These are phyloP conservation scores for Hymenopus coronatus DNA, from an alignment of 2,888 invertebrate genomes.

Conservation along the genomic window DNA sequence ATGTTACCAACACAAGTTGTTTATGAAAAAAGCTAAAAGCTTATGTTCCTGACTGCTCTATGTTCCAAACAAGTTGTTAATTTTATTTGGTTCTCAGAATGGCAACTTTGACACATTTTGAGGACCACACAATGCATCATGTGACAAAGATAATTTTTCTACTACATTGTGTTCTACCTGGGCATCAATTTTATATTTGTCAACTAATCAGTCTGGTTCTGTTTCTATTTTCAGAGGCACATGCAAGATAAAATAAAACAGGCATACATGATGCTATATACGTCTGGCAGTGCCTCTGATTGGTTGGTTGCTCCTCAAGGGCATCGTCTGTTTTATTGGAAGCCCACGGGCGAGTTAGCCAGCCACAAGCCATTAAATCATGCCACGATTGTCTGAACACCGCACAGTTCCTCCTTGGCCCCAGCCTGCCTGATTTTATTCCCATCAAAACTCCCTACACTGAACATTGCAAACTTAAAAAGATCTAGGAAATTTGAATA, in stretches of 20 bases:
- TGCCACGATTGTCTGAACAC: slow-evolving; percentile 31
- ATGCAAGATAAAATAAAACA: slow-evolving; percentile 31
- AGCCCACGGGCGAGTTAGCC: slow-evolving; percentile 29
- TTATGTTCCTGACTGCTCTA: not conserved
- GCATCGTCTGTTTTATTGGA: slow-evolving; percentile 27
- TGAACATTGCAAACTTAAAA: not conserved
- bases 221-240: slow-evolving; percentile 34
- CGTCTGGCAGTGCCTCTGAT: slow-evolving; percentile 34
- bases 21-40: not conserved
- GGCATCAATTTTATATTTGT: slow-evolving; percentile 33
- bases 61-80: not conserved
- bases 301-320: slow-evolving; percentile 33
- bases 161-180: not conserved
- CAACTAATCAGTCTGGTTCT: slow-evolving; percentile 33
- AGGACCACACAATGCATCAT: not conserved
- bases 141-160: not conserved
- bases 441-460: not conserved
- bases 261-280: slow-evolving; percentile 18
- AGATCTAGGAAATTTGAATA: not conserved
- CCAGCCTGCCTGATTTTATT: not conserved
- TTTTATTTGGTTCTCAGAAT: not conserved
- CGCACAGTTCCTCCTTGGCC: slow-evolving; percentile 23
- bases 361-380: slow-evolving; percentile 28
- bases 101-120: not conserved
- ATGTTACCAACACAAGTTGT: not conserved